Conservation (phyloP, 2,888 invertebrate genomes). For the Dryobota labecula region DNA sequence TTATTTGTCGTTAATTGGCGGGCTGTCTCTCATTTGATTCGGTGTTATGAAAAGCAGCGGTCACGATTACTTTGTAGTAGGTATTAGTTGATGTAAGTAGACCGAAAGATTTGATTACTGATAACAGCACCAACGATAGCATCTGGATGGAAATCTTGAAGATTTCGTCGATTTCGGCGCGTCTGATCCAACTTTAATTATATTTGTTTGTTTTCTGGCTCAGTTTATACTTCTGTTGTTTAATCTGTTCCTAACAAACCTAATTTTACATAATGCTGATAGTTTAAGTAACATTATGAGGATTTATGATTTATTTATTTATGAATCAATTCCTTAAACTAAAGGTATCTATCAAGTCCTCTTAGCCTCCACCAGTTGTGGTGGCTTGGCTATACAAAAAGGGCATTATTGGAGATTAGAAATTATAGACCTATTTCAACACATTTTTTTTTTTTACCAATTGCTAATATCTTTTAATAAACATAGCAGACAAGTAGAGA, state of each 20-base stretch:
- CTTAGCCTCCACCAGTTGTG: no score
- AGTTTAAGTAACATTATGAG: not conserved
- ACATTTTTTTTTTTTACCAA: no score
- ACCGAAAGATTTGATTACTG: slow-evolving; percentile 30
- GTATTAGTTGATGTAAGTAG: slow-evolving; percentile 18
- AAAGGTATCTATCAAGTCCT: no score
- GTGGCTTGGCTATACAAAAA: not conserved
- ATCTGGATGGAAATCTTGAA: slow-evolving; percentile 47
- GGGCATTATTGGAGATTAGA: no score
- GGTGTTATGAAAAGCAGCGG: slow-evolving; percentile 24
- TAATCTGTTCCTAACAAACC: not conserved
- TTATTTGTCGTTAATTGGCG: slow-evolving; percentile 3
- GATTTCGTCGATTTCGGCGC: slow-evolving; percentile 32
- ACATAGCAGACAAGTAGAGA: no score
- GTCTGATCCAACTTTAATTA: slow-evolving; percentile 34
- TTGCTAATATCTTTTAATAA: no score
- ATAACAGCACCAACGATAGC: slow-evolving; percentile 27
- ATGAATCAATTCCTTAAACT: no score
- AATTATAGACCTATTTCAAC: no score
- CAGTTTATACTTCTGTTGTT: not conserved
- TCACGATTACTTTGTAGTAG: slow-evolving; percentile 31
- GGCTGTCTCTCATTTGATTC: slow-evolving; percentile 8
- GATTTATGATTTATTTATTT: not conserved
- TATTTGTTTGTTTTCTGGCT: slow-evolving; percentile 2
- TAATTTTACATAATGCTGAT: no score